These are phyloP conservation scores for Pedionomus torquatus DNA, from an alignment of 2,113 vertebrate genomes.

Conservation along the genomic window DNA sequence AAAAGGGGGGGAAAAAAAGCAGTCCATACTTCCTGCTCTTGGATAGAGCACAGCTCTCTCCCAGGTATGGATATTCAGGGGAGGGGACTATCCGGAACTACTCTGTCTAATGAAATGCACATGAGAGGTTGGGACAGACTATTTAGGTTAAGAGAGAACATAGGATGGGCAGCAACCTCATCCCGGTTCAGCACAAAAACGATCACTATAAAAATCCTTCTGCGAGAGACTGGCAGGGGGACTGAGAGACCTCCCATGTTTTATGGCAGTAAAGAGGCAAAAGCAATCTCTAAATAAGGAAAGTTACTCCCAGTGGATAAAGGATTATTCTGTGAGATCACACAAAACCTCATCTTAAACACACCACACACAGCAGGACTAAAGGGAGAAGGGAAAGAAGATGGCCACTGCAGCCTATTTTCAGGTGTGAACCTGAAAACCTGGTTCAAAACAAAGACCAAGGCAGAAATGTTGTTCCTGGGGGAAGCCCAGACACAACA, in stretches of 20 bases:
- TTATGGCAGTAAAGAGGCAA: background rate
- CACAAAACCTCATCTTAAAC: background rate
- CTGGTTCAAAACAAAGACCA: background rate
- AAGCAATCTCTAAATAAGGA: background rate
- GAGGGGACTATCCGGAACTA: background rate
- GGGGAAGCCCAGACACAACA: background rate
- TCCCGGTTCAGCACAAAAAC: background rate
- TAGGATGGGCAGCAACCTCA: background rate
- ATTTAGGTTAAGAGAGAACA: background rate
- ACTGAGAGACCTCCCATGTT: background rate
- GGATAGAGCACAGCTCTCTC: background rate
- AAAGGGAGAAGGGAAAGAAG: background rate
- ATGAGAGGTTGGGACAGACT: background rate
- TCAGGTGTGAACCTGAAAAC: background rate
- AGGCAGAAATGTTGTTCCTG: background rate
- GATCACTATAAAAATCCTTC: background rate
- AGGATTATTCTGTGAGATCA: accelerated
- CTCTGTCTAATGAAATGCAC: background rate
- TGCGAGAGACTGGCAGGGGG: background rate
- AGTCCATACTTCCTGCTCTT: background rate
- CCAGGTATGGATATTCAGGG: background rate
- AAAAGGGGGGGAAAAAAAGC: background rate
- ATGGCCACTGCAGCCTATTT: background rate
- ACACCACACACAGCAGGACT: accelerated
- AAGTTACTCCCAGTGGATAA: background rate